Evolutionary conservation across 2,797 vertebrate genomes (phyloP), one percentile per base, ranked within the genome.

Genomic region (Diplodus sargus): DNA sequence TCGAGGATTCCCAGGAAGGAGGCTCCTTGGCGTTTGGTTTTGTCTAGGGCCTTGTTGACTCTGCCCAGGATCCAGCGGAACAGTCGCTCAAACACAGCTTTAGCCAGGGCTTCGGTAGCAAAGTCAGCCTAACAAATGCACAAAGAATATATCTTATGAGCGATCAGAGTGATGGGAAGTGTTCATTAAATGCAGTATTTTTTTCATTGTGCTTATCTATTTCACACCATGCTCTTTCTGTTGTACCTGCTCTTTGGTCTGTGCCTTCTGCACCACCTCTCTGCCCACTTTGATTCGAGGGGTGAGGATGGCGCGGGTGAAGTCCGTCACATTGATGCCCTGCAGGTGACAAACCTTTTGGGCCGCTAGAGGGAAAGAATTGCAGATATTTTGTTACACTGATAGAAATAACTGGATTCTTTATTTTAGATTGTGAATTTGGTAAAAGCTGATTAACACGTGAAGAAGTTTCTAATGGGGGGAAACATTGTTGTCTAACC

Each of bases 271-370:
- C 18, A 99, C 97, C 68, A 98, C 94, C 45, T 99, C 98, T 84
- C 98, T 91, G 64, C 98, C 98, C 0, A 99, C 98, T 95, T 99
- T 99, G 93, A 99, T 99, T 47, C 98, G 95, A 28, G 98, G 98
- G 11, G 97, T 98, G 82, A 99, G 96, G 73, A 99, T 99, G 73
- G 96, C 95, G 56, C 98, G 95, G 64, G 98, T 99, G 77, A 99
- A 99, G 90, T 99, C 98, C 5, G 97, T 99, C 94, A 99, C 98
- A 0, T 98, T 98, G 90, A 99, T 98, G 7, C 98, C 98, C 91
- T 97, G 95, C 86, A 99, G 94, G 89, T 99, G 98, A 76, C 97
- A 99, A 60, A 99, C 97, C 87, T 99, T 99, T 90, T 99, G 98
- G 45, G 98, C 98, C 87, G 96, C 98, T 99, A 81, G 8, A 81